A percentile compares a stretch with the other conserved stretches of the same genome.
These are phyloP conservation scores for Sturnus vulgaris DNA, from an alignment of 2,113 vertebrate genomes.

Conservation along the genomic window DNA sequence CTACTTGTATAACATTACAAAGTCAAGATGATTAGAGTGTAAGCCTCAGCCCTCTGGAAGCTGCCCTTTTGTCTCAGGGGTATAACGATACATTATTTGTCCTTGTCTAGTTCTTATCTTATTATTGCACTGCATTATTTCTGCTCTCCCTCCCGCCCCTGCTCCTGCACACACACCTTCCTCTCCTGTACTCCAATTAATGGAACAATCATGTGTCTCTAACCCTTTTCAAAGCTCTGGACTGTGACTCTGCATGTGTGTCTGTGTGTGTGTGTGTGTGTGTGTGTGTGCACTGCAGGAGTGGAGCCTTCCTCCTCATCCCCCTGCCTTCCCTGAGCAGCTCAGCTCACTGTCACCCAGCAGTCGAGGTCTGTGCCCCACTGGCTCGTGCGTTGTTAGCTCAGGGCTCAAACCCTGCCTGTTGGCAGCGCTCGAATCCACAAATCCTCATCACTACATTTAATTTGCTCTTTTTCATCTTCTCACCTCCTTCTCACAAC, in stretches of 20 bases:
- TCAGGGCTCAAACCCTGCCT: not conserved
- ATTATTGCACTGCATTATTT: not conserved
- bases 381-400: not conserved
- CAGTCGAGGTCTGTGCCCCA: not conserved
- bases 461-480: not conserved
- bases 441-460: not conserved
- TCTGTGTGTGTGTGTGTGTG: not conserved
- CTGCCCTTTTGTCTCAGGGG: slow-evolving; percentile 60
- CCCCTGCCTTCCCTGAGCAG: not conserved
- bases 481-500: not conserved
- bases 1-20: slow-evolving; percentile 68
- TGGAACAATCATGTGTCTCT: not conserved
- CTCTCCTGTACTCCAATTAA: not conserved
- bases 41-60: slow-evolving; percentile 56
- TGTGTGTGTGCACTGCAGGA: not conserved
- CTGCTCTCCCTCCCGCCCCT: not conserved
- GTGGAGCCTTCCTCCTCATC: not conserved
- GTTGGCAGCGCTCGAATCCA: accelerated
- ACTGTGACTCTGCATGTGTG: not conserved
- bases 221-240: not conserved
- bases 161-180: not conserved
- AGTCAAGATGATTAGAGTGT: slow-evolving; percentile 59
- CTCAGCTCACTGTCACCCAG: not conserved
- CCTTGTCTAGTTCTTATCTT: slow-evolving; percentile 57
- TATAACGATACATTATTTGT: slow-evolving; percentile 45